phyloP scores from a whole-genome alignment of 1,140 invertebrate species.

The Zophobas morio region DNA sequence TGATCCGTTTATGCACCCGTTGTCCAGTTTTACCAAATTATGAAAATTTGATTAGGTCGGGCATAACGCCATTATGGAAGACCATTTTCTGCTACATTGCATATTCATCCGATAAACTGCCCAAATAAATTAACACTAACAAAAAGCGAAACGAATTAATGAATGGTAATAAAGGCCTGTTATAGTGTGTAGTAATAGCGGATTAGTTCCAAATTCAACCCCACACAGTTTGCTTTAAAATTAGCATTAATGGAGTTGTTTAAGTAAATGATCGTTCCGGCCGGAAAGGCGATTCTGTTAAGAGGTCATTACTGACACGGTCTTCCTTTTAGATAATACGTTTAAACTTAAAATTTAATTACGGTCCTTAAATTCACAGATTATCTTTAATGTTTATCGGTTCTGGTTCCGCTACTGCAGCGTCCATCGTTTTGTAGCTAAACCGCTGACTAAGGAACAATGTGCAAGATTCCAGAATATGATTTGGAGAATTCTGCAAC shows the following conservation, averaged over 20 bases:
- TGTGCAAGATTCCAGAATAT: no score
- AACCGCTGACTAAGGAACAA: background rate
- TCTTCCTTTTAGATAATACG: slow-evolving; percentile 18
- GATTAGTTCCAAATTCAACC: slow-evolving; percentile 26
- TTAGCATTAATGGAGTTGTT: slow-evolving; percentile 42
- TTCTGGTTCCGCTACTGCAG: background rate
- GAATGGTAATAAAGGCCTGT: slow-evolving; percentile 21
- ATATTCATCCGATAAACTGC: slow-evolving; percentile 9
- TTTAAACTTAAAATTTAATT: slow-evolving; percentile 30
- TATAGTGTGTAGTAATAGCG: slow-evolving; percentile 12
- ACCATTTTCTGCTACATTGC: background rate
- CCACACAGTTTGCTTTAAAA: slow-evolving; percentile 27
- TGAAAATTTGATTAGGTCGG: no score
- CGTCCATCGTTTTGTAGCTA: background rate
- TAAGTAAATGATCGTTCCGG: slow-evolving; percentile 28
- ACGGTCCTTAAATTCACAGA: slow-evolving; percentile 10
- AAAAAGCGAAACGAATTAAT: slow-evolving; percentile 14
- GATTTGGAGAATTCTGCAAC: no score
- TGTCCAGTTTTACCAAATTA: no score
- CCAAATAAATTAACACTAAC: background rate
- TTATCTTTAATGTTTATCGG: slow-evolving; percentile 32
- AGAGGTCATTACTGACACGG: slow-evolving; percentile 7
- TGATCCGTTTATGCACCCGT: no score
- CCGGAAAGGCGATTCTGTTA: slow-evolving; percentile 21
- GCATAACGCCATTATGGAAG: no score